Base-by-base conservation (phyloP, 2,797 vertebrate genomes). In the Tenualosa thibaudeaui region DNA sequence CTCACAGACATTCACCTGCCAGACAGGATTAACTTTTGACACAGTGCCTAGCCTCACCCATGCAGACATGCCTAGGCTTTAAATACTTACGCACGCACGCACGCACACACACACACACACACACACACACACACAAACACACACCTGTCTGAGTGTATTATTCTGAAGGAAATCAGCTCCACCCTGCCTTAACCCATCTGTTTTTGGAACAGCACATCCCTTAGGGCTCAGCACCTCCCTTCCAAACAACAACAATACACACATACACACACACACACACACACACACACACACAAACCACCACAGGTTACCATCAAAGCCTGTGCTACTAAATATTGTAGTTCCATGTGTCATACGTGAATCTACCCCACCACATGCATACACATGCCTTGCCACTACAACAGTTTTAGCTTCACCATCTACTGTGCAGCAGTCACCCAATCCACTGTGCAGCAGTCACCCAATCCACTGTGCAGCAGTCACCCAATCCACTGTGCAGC, bases 151-250 rank as follows among this genome's bases (percentile, higher is more conserved):
- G 86, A 84, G 85, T 86, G 85, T 85, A 89, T 89, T 87, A 87
- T 86, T 83, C 85, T 83, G 71, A 87, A 84, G 84, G 82, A 82
- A 82, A 84, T 81, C 46, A 82, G 89, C 90, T 90, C 89, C 88
- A 89, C 90, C 90, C 88, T 88, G 85, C 89, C 86, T 82, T 84
- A 88, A 84, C 86, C 89, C 89, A 86, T 88, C 90, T 90, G 88
- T 86, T 85, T 85, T 78, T 81, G 84, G 90, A 88, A 91, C 90
- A 87, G 86, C 86, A 87, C 83, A 89, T 56, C 86, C 90, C 88
- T 89, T 46, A n/a, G 88, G 88, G 88, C 84, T 50, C 82, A 24
- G 13, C 84, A 7, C 50, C 50, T 12, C 4, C 50, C 50, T 51
- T 51, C 50, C 9, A 12, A 51, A 51, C 50, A 51, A 51, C 50